phyloP scores from a whole-genome alignment of 2,113 vertebrate genomes.

The Desmodus rotundus region DNA sequence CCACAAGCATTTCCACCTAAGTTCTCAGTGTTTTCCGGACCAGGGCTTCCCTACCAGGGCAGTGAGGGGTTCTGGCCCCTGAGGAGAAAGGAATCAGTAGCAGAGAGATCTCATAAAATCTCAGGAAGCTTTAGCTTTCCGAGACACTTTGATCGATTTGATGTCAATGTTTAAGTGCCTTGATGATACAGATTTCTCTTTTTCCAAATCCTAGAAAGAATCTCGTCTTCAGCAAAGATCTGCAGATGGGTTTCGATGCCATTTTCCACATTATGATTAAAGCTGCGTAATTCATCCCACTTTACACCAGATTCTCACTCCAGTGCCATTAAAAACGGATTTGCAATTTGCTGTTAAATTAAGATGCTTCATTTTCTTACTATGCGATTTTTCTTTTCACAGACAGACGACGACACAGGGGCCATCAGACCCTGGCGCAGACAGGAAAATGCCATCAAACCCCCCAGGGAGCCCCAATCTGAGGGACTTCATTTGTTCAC shows the following conservation, averaged over 20 bases:
- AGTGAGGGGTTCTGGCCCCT: background rate
- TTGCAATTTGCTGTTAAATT: conserved; percentile 52
- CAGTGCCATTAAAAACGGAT: conserved; percentile 49
- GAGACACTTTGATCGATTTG: background rate
- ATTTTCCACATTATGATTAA: conserved; percentile 45
- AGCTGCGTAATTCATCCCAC: background rate
- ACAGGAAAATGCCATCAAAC: conserved; percentile 7
- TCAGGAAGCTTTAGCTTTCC: background rate
- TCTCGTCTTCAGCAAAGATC: background rate
- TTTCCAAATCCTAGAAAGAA: conserved; percentile 42
- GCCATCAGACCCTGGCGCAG: background rate
- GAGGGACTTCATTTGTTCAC: conserved; percentile 50
- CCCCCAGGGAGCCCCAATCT: conserved; percentile 4
- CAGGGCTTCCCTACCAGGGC: background rate
- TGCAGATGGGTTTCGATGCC: conserved; percentile 15
- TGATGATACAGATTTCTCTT: background rate
- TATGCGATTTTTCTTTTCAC: conserved; percentile 17
- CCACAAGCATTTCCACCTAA: background rate
- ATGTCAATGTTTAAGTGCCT: background rate
- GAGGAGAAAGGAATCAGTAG: background rate
- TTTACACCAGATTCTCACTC: conserved; percentile 39
- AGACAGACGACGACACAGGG: background rate
- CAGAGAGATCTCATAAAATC: background rate
- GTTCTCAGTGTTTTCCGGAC: no score
- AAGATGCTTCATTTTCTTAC: conserved; percentile 47